These are phyloP conservation scores for Pollenia amentaria DNA, from an alignment of 2,888 invertebrate species.

Conservation along the genomic window DNA sequence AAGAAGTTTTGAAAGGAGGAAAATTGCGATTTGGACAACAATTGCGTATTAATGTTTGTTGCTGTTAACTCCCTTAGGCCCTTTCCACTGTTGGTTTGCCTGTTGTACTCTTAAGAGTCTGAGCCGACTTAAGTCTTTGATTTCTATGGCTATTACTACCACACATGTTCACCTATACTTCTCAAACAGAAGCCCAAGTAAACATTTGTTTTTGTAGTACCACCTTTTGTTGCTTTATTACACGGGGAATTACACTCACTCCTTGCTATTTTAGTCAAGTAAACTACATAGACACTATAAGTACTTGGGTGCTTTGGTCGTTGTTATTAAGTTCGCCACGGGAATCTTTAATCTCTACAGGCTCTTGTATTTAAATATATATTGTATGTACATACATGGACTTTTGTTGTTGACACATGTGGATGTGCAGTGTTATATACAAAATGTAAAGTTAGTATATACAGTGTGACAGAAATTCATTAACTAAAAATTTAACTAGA, in stretches of 20 bases:
- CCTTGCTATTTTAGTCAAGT: conserved; percentile 4
- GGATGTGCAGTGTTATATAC: background rate
- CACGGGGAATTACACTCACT: conserved; percentile 22
- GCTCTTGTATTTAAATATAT: conserved; percentile 52
- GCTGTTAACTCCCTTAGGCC: conserved; percentile 1
- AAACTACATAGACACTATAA: background rate
- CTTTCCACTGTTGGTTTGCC: conserved; percentile 32
- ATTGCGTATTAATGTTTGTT: conserved; percentile 11
- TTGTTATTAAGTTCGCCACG: conserved; percentile 84
- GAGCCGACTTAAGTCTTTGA: conserved; percentile 72
- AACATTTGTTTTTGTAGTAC: conserved; percentile 30
- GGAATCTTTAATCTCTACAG: conserved; percentile 83
- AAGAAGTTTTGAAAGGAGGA: background rate
- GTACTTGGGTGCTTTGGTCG: conserved; percentile 62
- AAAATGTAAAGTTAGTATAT: background rate
- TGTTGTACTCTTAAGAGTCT: conserved; percentile 69
- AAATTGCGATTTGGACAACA: conserved; percentile 34
- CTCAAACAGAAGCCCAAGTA: background rate
- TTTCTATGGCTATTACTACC: conserved; percentile 47
- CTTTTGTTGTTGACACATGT: conserved; percentile 52
- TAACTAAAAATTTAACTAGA: no score
- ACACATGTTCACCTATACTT: conserved; percentile 14
- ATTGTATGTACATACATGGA: conserved; percentile 18
- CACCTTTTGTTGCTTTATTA: conserved; percentile 43
- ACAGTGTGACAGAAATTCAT: conserved; percentile 26